phyloP scores from a whole-genome alignment of 2,888 invertebrate species.

The Xylota sylvarum region DNA sequence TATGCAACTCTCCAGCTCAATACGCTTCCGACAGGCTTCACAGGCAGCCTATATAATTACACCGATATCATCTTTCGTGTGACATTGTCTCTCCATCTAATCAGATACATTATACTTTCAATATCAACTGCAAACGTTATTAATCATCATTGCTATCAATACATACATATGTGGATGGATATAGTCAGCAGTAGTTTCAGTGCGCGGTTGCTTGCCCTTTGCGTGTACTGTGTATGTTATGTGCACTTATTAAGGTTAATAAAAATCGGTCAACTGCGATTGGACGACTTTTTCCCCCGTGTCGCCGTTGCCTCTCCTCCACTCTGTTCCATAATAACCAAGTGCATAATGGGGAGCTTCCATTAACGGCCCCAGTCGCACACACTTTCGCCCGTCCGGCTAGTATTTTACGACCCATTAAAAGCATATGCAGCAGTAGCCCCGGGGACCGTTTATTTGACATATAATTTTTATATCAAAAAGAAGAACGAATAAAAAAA shows the following conservation, averaged over 20 bases:
- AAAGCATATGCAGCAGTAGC: constrained; percentile 34
- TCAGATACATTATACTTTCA: constrained; percentile 25
- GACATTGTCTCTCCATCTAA: constrained; percentile 41
- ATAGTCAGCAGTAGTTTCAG: not conserved
- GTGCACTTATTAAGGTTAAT: constrained; percentile 64
- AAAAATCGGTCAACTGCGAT: constrained; percentile 61
- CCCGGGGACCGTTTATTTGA: constrained; percentile 54
- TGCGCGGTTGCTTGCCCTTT: constrained; percentile 1
- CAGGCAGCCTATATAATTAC: constrained; percentile 14
- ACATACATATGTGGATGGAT: not conserved
- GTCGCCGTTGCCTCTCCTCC: not conserved
- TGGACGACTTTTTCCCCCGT: not conserved
- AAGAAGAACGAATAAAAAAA: constrained; percentile 7
- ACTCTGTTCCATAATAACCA: constrained; percentile 19
- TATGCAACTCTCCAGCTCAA: constrained; percentile 29
- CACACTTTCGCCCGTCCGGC: constrained; percentile 35
- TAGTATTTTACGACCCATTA: constrained; percentile 52
- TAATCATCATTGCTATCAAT: constrained; percentile 20
- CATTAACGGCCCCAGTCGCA: constrained; percentile 27
- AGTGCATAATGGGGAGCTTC: constrained; percentile 43
- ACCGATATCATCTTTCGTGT: constrained; percentile 44
- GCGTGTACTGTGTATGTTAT: constrained; percentile 12
- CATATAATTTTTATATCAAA: constrained; percentile 63
- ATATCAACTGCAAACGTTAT: constrained; percentile 28
- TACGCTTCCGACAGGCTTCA: constrained; percentile 14